phyloP scores from a whole-genome alignment of 1,140 invertebrate species.

The Drosophila kurseongensis region DNA sequence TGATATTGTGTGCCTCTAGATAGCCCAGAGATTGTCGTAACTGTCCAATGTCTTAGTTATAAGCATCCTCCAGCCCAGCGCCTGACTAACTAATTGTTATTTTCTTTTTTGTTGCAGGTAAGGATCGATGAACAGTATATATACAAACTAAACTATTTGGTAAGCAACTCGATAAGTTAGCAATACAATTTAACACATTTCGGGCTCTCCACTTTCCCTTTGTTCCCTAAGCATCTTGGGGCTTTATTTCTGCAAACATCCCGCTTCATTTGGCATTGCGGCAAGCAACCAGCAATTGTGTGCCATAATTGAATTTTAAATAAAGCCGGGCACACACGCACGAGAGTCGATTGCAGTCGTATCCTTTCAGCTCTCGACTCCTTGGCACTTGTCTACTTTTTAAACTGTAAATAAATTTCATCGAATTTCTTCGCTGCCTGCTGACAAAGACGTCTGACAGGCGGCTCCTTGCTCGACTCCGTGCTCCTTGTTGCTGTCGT shows the following conservation, averaged over 20 bases:
- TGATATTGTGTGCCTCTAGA: slow-evolving; percentile 61
- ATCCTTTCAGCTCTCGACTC: slow-evolving; percentile 15
- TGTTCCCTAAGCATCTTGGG: slow-evolving; percentile 21
- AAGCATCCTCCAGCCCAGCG: slow-evolving; percentile 13
- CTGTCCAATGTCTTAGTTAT: slow-evolving; percentile 56
- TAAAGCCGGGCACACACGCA: slow-evolving; percentile 65
- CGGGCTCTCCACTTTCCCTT: slow-evolving; percentile 11
- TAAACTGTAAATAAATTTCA: slow-evolving; percentile 83
- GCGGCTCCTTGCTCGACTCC: slow-evolving; percentile 15
- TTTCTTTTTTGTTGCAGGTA: slow-evolving; percentile 74
- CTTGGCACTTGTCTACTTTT: slow-evolving; percentile 68
- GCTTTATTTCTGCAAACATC: slow-evolving; percentile 17
- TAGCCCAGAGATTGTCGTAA: slow-evolving; percentile 49
- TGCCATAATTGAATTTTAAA: slow-evolving; percentile 84
- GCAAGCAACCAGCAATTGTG: slow-evolving; percentile 45
- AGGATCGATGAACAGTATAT: slow-evolving; percentile 83
- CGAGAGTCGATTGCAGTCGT: slow-evolving; percentile 39
- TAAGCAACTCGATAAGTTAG: slow-evolving; percentile 55
- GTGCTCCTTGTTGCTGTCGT: slow-evolving; percentile 11
- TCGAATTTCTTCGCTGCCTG: slow-evolving; percentile 65
- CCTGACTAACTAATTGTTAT: slow-evolving; percentile 44
- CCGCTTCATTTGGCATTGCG: slow-evolving; percentile 41
- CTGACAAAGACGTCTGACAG: slow-evolving; percentile 35
- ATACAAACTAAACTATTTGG: slow-evolving; percentile 83
- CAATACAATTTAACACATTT: slow-evolving; percentile 7